Percentiles rank a stretch among this genome's conserved stretches.
These are phyloP conservation scores for Drosophila quinaria DNA, from an alignment of 2,888 invertebrate species.

Conservation along the genomic window DNA sequence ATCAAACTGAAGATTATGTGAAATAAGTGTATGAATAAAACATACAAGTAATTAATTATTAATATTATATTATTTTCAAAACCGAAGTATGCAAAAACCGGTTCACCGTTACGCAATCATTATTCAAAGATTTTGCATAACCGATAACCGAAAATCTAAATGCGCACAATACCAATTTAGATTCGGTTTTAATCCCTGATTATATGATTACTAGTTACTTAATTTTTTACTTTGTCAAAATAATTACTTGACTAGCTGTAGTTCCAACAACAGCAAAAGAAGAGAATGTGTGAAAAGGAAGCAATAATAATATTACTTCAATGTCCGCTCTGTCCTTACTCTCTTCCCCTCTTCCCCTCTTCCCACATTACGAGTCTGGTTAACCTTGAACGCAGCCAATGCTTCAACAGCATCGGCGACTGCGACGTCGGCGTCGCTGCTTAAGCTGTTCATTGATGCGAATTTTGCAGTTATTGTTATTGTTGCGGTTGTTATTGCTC, in stretches of 20 bases:
- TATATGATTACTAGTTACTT: too few species aligned
- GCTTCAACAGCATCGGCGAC: constrained; percentile 4
- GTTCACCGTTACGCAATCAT: too few species aligned
- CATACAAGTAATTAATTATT: too few species aligned
- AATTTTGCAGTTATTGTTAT: constrained; percentile 34
- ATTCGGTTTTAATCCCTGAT: too few species aligned
- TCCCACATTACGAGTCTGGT: constrained; percentile 18
- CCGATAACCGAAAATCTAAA: too few species aligned
- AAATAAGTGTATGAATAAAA: too few species aligned
- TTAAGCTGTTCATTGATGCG: constrained; percentile 67
- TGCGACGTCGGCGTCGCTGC: constrained; percentile 35
- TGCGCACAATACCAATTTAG: too few species aligned
- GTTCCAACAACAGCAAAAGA: not conserved
- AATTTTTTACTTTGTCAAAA: too few species aligned
- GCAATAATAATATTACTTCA: not conserved
- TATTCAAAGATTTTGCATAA: too few species aligned
- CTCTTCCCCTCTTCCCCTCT: not conserved
- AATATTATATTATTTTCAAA: too few species aligned
- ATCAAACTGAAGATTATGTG: too few species aligned
- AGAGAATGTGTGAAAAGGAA: constrained; percentile 20
- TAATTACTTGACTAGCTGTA: not conserved
- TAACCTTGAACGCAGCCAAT: constrained; percentile 61
- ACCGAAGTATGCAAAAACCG: too few species aligned
- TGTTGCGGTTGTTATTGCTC: constrained; percentile 13
- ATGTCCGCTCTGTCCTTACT: not conserved